Base-by-base conservation (phyloP, 1,140 invertebrate genomes). In the Orussus abietinus region DNA sequence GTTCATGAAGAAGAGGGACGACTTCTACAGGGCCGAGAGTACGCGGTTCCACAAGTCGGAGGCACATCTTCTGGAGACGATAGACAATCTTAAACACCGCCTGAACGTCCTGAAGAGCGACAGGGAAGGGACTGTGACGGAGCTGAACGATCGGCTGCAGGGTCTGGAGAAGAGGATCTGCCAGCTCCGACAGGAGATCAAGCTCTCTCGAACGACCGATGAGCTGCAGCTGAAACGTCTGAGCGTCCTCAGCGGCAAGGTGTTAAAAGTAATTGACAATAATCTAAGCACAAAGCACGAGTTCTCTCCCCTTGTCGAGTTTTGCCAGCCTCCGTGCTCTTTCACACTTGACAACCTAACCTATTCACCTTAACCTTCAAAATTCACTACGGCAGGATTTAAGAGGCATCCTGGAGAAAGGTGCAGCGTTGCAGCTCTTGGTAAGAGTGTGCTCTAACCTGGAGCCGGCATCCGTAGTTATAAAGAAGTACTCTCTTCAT, bases 1-100 rank as follows among this genome's bases (percentile, higher is more conserved):
- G 13, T 60, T 61, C 39, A 52, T 74, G 20, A 67, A 70, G 40
- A 51, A 57, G 36, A 52, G 61, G 13, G 72, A 75, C 19, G 53
- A 66, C 32, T 38, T 21, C 6, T 49, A 57, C 38, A 51, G 50
- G 36, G 19, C 25, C 0, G 56, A 62, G 32, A 38, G 48, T 15
- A 19, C 39, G 3, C 30, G 50, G 36, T 69, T 68, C 52, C 56
- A 62, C 25, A 57, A 58, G 40, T 3, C 57, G 32, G 39, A 57
- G 20, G 29, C 45, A 11, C 44, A 63, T 35, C 41, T 67, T 11
- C 59, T 60, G 22, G 34, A 39, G 17, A 46, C 28, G 6, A 53
- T 62, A 12, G 61, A 69, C 38, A 47, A 3, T 5, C 30, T 68
- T 10, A 72, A 58, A 45, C 50, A 53, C 7, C 51, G 59, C 11